Percentiles rank a stretch among this genome's conserved stretches.
Conservation (phyloP, 2,113 vertebrate genomes). For the Aldabrachelys gigantea region DNA sequence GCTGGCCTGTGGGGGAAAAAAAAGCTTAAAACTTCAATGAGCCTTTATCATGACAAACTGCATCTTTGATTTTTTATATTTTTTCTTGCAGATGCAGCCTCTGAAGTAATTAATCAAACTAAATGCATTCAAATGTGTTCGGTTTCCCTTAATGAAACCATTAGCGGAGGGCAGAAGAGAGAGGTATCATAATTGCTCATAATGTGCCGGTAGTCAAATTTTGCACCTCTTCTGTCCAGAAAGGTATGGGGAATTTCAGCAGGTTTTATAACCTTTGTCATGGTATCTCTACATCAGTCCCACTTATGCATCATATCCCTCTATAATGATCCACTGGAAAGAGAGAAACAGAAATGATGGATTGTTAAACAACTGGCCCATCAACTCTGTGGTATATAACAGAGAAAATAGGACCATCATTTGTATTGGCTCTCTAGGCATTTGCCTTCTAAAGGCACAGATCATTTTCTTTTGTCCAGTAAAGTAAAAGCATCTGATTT, state of each 20-base stretch:
- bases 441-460: neutral
- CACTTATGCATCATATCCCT: neutral
- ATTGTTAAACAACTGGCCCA: neutral
- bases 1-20: neutral
- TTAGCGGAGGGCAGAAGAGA: slow-evolving; percentile 53
- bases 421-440: neutral
- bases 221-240: neutral
- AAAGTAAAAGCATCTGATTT: neutral
- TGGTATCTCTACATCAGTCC: neutral
- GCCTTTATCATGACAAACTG: neutral
- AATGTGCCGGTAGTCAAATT: slow-evolving; percentile 13
- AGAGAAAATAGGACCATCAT: neutral
- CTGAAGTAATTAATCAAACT: slow-evolving; percentile 42
- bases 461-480: neutral
- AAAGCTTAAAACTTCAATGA: neutral
- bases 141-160: slow-evolving; percentile 54
- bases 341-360: neutral
- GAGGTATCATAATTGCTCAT: slow-evolving; percentile 53
- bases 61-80: neutral
- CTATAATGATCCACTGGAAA: neutral
- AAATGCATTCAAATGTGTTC: neutral
- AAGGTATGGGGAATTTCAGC: slow-evolving; percentile 4
- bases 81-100: neutral
- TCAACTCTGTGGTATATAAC: neutral
- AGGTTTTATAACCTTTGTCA: slow-evolving; percentile 28